A percentile compares a stretch with the other conserved stretches of the same genome.
Evolutionary conservation across 2,888 invertebrate species (phyloP).

Genomic region (Luperina nickerlii): DNA sequence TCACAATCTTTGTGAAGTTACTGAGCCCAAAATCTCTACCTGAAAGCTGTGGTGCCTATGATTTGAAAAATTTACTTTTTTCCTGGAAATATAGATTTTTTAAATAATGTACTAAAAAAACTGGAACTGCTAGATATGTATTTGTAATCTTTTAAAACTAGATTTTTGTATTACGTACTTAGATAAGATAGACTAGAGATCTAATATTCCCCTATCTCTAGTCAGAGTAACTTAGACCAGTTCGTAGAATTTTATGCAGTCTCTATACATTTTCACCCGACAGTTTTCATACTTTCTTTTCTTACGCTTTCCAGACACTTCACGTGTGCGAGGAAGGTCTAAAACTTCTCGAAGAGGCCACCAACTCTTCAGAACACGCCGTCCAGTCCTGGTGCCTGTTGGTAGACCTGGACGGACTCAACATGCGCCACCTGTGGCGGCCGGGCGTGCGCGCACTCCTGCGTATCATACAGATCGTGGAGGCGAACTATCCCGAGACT

Average conservation of each 20-base stretch:
- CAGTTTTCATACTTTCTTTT: too few relatives aligned
- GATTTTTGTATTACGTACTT: not conserved
- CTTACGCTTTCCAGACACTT: conserved; percentile 90
- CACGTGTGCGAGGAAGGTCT: conserved; percentile 98
- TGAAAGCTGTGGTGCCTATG: not conserved
- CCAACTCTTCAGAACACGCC: conserved; percentile 94
- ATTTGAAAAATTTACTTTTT: not conserved
- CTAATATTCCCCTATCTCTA: not conserved
- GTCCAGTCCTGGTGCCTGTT: conserved; percentile 97
- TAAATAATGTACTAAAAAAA: too few relatives aligned
- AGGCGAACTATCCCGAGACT: conserved; percentile 98
- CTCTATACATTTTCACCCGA: not conserved
- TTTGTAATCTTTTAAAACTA: not conserved
- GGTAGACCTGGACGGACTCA: conserved; percentile 97
- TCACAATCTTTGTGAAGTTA: not conserved
- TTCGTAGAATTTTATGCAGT: not conserved
- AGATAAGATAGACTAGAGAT: not conserved
- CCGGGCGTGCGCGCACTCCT: conserved; percentile 95
- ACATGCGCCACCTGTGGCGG: conserved; percentile 98
- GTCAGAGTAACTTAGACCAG: not conserved
- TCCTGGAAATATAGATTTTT: not conserved
- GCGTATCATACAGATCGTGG: conserved; percentile 93
- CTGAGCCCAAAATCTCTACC: not conserved
- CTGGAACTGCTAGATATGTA: not conserved
- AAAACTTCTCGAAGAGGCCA: conserved; percentile 96